Evolutionary conservation across 1,140 invertebrate species (phyloP).

Genomic region (Calephelis nemesis): DNA sequence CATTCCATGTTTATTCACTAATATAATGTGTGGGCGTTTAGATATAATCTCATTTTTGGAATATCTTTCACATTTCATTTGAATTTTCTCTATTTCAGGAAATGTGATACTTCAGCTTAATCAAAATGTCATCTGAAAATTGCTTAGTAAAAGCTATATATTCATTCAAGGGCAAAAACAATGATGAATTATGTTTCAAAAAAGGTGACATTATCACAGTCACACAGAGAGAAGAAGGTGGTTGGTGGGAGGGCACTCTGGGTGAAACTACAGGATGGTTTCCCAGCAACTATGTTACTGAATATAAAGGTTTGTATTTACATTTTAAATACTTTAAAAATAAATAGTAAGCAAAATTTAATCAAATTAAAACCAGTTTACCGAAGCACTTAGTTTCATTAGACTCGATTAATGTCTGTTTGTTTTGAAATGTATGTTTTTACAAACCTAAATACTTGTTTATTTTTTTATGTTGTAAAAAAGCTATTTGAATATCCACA

Average conservation of each 20-base stretch:
- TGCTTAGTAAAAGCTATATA: slow-evolving; percentile 93
- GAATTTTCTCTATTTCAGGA: slow-evolving; percentile 38
- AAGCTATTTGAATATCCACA: too few species aligned
- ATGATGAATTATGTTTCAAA: slow-evolving; percentile 97
- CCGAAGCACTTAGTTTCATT: too few species aligned
- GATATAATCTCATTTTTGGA: neutral
- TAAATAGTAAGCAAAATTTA: too few species aligned
- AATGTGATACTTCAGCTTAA: slow-evolving; percentile 52
- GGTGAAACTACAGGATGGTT: slow-evolving; percentile 98
- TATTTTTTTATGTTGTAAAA: too few species aligned
- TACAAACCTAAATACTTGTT: too few species aligned
- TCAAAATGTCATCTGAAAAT: slow-evolving; percentile 81
- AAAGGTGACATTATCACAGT: slow-evolving; percentile 98
- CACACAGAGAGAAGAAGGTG: slow-evolving; percentile 94
- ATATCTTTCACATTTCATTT: neutral
- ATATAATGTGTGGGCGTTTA: slow-evolving; percentile 16
- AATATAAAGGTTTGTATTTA: slow-evolving; percentile 83
- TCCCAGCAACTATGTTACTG: slow-evolving; percentile 97
- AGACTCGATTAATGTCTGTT: too few species aligned
- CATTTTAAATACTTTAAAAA: slow-evolving; percentile 38
- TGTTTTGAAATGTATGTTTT: too few species aligned
- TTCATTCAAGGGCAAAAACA: slow-evolving; percentile 96
- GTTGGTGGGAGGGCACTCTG: slow-evolving; percentile 98
- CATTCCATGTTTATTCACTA: slow-evolving; percentile 5
- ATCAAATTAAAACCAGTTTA: too few species aligned